These are phyloP conservation scores for Drosophila robusta DNA, from an alignment of 2,888 invertebrate genomes.

Conservation along the genomic window DNA sequence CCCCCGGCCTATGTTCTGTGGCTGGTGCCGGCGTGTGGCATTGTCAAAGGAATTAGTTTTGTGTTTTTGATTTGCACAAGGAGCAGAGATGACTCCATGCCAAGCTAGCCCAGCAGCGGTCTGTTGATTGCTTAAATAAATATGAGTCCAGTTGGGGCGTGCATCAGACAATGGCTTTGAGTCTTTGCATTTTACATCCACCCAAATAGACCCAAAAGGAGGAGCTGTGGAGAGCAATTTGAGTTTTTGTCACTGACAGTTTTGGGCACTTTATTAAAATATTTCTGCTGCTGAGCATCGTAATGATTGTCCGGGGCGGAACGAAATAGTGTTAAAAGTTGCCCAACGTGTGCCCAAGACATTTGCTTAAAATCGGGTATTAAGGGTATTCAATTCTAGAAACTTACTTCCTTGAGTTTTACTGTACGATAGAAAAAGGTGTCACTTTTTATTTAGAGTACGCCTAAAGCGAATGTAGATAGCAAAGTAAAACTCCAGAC, in stretches of 20 bases:
- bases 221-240: slow-evolving; percentile 65
- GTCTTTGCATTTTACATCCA: slow-evolving; percentile 65
- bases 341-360: slow-evolving; percentile 23
- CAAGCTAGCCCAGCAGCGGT: slow-evolving; percentile 55
- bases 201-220: slow-evolving; percentile 3
- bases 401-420: too few relatives aligned
- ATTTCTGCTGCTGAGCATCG: slow-evolving; percentile 52
- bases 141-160: slow-evolving; percentile 68
- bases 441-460: too few relatives aligned
- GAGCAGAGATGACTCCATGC: slow-evolving; percentile 46
- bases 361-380: slow-evolving; percentile 14
- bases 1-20: slow-evolving; percentile 13
- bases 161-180: slow-evolving; percentile 73
- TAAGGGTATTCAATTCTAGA: not conserved
- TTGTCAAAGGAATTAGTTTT: slow-evolving; percentile 80
- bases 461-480: too few relatives aligned
- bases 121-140: slow-evolving; percentile 77
- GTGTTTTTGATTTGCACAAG: slow-evolving; percentile 78
- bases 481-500: too few relatives aligned
- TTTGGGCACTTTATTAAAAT: slow-evolving; percentile 77
- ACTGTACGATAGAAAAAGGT: too few relatives aligned
- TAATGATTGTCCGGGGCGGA: slow-evolving; percentile 53
- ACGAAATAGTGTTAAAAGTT: slow-evolving; percentile 4
- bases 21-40: slow-evolving; percentile 70
- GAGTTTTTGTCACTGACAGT: slow-evolving; percentile 72